Evolutionary conservation across 1,140 invertebrate species (phyloP), one percentile per base, ranked within the genome.

Genomic region (Heliconius congener): DNA sequence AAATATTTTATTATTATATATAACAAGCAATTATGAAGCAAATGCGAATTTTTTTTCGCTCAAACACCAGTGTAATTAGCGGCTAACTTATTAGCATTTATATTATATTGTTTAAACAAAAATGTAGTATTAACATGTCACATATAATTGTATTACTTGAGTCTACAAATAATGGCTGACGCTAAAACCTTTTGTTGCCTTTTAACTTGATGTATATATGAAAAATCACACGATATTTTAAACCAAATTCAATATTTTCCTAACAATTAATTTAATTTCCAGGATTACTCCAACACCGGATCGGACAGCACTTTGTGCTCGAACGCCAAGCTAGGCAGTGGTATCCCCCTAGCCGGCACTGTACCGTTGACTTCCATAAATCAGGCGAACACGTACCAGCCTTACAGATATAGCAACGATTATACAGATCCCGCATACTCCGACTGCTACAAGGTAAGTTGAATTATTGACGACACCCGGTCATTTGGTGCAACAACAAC

Each of bases 341-440:
- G 95, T 77, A 92, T 95, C 86, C 97, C 97, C 2, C 92, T 97
- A 18, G 97, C 97, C 19, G 97, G 97, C 0, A 97, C 97, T 3
- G 97, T 98, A 5, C 96, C 96, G 78, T 95, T 98, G 83, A 95
- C 96, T 46, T 94, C 96, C 76, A 96, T 97, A 85, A 96, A 96
- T 81, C 95, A 90, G 82, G 87, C 84, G 30, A 90, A 88, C 81
- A 93, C 94, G 79, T 95, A 95, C 83, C 92, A 95, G 52, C 91
- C 91, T 73, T 97, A 97, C 91, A 95, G 98, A 89, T 98, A 98
- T 93, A 98, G 97, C 46, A 97, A 97, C 55, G 98, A 99, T 89
- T 99, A 98, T 90, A 96, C 97, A 50, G 98, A 98, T 86, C 96
- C 97, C 11, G 96, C 96, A 81, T 97, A 97, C 94, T 96, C 97